Evolutionary conservation across 2,888 invertebrate genomes (phyloP).

Genomic region (Eupithecia dodoneata): DNA sequence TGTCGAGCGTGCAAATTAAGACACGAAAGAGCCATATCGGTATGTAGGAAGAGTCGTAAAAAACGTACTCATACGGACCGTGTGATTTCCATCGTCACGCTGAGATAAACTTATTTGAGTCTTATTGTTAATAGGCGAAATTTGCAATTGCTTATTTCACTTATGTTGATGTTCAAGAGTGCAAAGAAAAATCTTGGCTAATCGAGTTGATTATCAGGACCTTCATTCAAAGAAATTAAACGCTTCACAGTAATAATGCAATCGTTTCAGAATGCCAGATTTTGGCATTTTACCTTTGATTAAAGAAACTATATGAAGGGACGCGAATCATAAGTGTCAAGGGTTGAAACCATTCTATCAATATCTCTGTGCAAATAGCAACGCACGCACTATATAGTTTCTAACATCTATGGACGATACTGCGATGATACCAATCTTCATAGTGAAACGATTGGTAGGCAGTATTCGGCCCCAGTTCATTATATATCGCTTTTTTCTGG

Average conservation of each 20-base stretch:
- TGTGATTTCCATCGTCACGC: conserved; percentile 36
- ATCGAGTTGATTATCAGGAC: neutral
- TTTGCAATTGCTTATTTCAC: neutral
- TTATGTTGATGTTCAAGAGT: neutral
- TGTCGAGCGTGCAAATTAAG: conserved; percentile 41
- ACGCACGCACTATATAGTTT: too few species aligned
- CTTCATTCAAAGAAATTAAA: too few species aligned
- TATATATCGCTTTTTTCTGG: neutral
- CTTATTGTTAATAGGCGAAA: neutral
- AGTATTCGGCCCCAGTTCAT: neutral
- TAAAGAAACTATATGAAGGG: too few species aligned
- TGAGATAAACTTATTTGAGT: neutral
- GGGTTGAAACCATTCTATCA: too few species aligned
- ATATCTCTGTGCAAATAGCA: too few species aligned
- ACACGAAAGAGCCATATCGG: conserved; percentile 42
- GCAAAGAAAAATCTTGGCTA: neutral
- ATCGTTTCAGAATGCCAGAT: too few species aligned
- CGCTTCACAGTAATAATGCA: too few species aligned
- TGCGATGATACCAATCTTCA: too few species aligned
- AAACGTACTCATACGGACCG: conserved; percentile 35
- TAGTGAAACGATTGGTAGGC: too few species aligned
- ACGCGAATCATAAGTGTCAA: too few species aligned
- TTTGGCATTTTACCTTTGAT: too few species aligned
- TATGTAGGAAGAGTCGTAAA: conserved; percentile 50
- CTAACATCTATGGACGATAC: too few species aligned